phyloP scores from a whole-genome alignment of 2,797 vertebrate species.

The Sebastes flavidus region DNA sequence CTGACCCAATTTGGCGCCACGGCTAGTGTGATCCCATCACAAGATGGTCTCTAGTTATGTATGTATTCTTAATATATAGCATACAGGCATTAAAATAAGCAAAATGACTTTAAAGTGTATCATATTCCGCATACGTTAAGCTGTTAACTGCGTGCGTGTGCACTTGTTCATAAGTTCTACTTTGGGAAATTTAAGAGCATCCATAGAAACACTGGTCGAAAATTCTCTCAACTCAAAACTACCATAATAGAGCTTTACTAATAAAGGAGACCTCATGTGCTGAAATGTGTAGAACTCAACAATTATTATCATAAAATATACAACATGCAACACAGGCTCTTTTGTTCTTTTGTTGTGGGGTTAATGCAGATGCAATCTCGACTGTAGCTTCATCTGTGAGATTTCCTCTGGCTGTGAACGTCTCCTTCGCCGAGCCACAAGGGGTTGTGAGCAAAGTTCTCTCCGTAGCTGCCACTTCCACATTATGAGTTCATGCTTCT shows the following conservation, averaged over 20 bases:
- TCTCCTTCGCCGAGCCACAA: slow-evolving; percentile 9
- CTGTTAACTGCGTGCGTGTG: not conserved
- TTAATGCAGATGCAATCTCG: not conserved
- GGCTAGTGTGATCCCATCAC: not conserved
- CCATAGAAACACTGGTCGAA: accelerated
- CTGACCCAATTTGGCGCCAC: no score
- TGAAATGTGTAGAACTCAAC: not conserved
- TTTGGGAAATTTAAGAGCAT: not conserved
- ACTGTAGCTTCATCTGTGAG: slow-evolving; percentile 21
- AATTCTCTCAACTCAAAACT: not conserved
- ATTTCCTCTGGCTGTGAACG: slow-evolving; percentile 25
- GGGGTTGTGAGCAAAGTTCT: slow-evolving; percentile 36
- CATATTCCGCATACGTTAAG: not conserved
- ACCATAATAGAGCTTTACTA: not conserved
- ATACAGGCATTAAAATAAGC: not conserved
- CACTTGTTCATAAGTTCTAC: not conserved
- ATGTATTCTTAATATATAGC: not conserved
- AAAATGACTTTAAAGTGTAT: not conserved
- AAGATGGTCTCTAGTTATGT: not conserved
- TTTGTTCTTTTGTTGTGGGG: not conserved
- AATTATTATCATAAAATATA: not conserved
- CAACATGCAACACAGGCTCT: not conserved
- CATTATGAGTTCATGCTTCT: slow-evolving; percentile 34
- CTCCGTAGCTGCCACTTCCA: slow-evolving; percentile 45
- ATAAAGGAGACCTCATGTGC: not conserved